Percentiles rank a stretch among this genome's conserved stretches.
Evolutionary conservation across 1,140 invertebrate species (phyloP).

Genomic region (Octopus sinensis): DNA sequence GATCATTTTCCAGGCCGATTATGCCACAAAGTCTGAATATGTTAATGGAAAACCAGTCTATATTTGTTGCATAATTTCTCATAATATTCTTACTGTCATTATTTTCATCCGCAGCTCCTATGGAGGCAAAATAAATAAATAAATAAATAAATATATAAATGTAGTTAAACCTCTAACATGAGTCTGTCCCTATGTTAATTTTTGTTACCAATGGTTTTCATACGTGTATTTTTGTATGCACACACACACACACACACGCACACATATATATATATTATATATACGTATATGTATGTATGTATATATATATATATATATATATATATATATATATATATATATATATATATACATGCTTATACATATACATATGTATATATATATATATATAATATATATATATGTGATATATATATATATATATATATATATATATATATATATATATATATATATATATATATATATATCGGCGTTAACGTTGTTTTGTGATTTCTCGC

Average conservation of each 20-base stretch:
- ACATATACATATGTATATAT: neutral
- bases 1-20: too few relatives aligned
- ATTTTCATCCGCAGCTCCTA: too few relatives aligned
- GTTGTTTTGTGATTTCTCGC: too few relatives aligned
- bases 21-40: too few relatives aligned
- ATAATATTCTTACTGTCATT: too few relatives aligned
- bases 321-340: neutral
- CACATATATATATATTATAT: neutral
- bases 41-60: too few relatives aligned
- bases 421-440: slow-evolving; percentile 1
- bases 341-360: neutral
- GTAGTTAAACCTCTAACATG: too few relatives aligned
- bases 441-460: slow-evolving; percentile 5
- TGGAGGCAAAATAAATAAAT: too few relatives aligned
- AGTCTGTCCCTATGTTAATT: too few relatives aligned
- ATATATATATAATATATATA: neutral
- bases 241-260: neutral
- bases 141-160: too few relatives aligned
- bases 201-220: neutral
- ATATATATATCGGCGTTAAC: neutral
- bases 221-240: neutral
- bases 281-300: neutral
- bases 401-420: too few relatives aligned
- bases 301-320: neutral
- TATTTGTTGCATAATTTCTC: too few relatives aligned